Base-by-base conservation (phyloP, 23 tunicate species). In the Halocynthia aurantium region DNA sequence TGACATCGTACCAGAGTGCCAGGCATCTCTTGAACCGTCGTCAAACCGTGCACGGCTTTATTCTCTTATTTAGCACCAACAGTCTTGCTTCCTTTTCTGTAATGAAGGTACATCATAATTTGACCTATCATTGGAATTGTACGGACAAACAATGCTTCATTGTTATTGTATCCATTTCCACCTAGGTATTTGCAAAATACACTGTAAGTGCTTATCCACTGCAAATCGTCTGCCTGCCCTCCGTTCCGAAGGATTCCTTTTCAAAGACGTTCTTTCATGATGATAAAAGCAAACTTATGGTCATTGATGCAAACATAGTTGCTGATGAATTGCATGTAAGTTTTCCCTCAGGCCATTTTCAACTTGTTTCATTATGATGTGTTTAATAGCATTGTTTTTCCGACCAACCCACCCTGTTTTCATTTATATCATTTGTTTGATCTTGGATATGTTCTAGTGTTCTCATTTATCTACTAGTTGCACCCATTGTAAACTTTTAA, bases 1-100 rank as follows among this genome's bases (percentile, higher is more conserved):
- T 92, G 68, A 80, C 98, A 9, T 92, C 98, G 63, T 92, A 92
- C 58, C 92, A 92, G 65, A 70, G 76, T 63, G 98, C 98, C 8
- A 61, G 88, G 49, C 81, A 83, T 50, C 78, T 87, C 9, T 57
- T 92, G 77, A 86, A 77, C 85, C 79, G 76, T 7, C 86, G 87
- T 10, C 78, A 77, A 69, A 76, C 90, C 40, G 62, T 92, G 7
- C 98, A 92, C 71, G 98, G 98, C 11, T 92, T 86, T 68, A 79
- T 92, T 50, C 78, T 92, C 61, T 81, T 84, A 10, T 92, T 87
- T 63, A 83, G 86, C 71, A 86, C 98, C 6, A 7, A 22, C 8
- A 62, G 73, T 57, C 79, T 68, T 51, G 83, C 88, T 22, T 86
- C 92, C 7, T 82, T 85, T 64, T 84, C 91, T 15, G 76, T 92